Conservation (phyloP, 2,797 vertebrate species). For the Pipistrellus pipistrellus region DNA sequence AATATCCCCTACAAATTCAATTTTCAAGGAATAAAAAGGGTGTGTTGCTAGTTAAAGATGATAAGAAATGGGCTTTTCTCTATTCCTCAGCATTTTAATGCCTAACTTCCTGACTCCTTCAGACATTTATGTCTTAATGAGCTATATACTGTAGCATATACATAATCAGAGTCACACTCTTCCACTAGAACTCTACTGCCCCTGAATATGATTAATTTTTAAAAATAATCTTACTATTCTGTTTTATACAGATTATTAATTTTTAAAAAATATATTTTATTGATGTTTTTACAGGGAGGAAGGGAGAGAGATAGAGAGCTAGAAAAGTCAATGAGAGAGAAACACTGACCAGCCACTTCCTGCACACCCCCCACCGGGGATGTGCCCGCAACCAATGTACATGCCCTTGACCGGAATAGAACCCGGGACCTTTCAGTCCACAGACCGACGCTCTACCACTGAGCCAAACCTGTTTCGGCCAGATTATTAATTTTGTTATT, state of each 20-base stretch:
- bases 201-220: neutral
- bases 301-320: too few species aligned
- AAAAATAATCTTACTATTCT: conserved; percentile 3
- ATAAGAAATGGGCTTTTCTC: neutral
- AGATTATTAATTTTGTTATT: conserved; percentile 14
- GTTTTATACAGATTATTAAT: conserved; percentile 26
- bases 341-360: too few species aligned
- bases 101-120: neutral
- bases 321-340: too few species aligned
- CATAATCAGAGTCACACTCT: neutral
- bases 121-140: neutral
- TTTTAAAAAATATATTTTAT: neutral
- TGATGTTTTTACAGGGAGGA: too few species aligned
- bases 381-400: too few species aligned
- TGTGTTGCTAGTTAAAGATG: neutral
- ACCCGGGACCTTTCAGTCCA: too few species aligned
- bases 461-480: too few species aligned
- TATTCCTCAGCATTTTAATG: neutral
- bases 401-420: too few species aligned
- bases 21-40: conserved; percentile 26
- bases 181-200: neutral
- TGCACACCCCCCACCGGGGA: too few species aligned
- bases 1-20: neutral
- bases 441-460: too few species aligned
- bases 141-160: neutral